These are phyloP conservation scores for Xestia c-nigrum DNA, from an alignment of 2,888 invertebrate genomes.

Conservation along the genomic window DNA sequence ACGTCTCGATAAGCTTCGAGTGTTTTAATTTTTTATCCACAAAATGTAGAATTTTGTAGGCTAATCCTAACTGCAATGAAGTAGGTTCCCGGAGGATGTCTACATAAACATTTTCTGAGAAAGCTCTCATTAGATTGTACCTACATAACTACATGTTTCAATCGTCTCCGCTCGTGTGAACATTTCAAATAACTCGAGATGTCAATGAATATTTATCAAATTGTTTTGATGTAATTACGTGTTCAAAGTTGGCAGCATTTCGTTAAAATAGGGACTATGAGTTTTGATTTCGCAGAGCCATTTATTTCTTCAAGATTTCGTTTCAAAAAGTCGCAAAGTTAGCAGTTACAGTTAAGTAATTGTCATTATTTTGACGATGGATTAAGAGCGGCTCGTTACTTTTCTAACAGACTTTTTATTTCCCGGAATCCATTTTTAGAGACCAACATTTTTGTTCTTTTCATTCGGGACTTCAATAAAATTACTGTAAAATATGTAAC, in stretches of 20 bases:
- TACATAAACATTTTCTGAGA: conserved; percentile 26
- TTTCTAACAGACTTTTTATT: conserved; percentile 8
- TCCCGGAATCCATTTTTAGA: neutral
- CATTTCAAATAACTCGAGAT: conserved; percentile 56
- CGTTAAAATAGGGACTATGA: conserved; percentile 15
- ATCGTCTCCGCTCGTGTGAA: conserved; percentile 47
- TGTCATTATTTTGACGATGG: conserved; percentile 47
- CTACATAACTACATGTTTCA: conserved; percentile 44
- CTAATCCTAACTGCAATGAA: neutral
- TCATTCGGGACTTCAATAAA: neutral
- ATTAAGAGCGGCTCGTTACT: conserved; percentile 13
- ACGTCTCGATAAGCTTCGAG: neutral
- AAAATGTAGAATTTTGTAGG: neutral
- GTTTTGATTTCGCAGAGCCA: conserved; percentile 21
- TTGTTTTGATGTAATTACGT: conserved; percentile 52
- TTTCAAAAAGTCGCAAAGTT: conserved; percentile 25
- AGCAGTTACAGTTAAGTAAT: conserved; percentile 36
- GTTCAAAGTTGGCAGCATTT: conserved; percentile 38
- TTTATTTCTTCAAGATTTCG: conserved; percentile 40
- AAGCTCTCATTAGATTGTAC: conserved; percentile 40
- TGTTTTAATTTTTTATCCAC: neutral
- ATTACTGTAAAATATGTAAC: neutral
- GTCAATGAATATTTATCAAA: conserved; percentile 61
- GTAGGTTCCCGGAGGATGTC: neutral
- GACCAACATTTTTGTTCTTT: neutral